A percentile compares a stretch with the other conserved stretches of the same genome.
Evolutionary conservation across 2,113 vertebrate genomes (phyloP).

Genomic region (Otus sunia): DNA sequence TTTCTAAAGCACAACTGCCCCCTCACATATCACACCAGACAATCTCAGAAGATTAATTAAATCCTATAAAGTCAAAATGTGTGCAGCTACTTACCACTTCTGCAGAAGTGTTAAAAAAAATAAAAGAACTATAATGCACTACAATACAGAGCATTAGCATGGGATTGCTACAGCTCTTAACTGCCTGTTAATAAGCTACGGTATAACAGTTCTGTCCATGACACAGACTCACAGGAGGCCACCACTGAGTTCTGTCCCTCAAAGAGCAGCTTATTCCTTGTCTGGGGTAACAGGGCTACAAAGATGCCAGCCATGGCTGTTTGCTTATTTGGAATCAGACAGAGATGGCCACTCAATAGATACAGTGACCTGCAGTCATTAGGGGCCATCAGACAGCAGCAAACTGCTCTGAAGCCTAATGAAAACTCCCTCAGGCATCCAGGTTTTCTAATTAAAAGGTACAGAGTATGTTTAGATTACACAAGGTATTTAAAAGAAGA

Average conservation of each 20-base stretch:
- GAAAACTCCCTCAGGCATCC: background rate
- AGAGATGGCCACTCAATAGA: background rate
- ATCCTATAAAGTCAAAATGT: background rate
- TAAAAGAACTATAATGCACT: background rate
- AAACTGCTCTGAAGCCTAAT: background rate
- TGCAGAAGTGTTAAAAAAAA: background rate
- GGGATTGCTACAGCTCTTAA: background rate
- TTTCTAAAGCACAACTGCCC: background rate
- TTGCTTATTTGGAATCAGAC: background rate
- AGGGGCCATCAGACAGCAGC: background rate
- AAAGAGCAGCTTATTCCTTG: background rate
- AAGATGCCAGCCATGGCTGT: background rate
- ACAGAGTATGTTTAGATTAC: background rate
- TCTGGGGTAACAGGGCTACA: background rate
- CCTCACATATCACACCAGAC: background rate
- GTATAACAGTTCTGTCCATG: background rate
- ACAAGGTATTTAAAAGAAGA: background rate
- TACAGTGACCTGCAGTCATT: too few species aligned
- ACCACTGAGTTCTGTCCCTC: background rate
- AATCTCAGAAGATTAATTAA: background rate
- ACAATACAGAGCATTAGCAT: background rate
- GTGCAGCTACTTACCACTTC: background rate
- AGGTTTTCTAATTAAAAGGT: background rate
- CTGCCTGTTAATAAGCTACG: background rate
- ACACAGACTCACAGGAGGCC: background rate